Base-by-base conservation (phyloP, 2,888 invertebrate species). In the Sphecodes monilicornis region DNA sequence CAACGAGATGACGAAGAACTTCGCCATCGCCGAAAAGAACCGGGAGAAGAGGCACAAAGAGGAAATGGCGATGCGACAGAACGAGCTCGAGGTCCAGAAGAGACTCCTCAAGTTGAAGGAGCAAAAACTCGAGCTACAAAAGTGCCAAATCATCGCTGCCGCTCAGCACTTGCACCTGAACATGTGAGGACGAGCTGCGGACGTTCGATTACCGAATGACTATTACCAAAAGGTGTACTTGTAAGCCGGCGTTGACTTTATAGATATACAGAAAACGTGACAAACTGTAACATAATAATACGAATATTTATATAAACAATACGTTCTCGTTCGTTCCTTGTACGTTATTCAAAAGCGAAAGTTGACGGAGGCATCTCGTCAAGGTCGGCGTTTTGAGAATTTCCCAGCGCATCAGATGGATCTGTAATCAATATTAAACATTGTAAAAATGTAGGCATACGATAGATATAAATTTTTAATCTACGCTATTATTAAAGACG, bases 1-100 rank as follows among this genome's bases (percentile, higher is more conserved):
- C 1, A 84, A 87, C 0, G 87, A 92, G 70, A 88, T 94, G 32
- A 87, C 84, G 6, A 90, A 87, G 32, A 89, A 88, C 46, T 91
- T 93, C 39, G 88, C 86, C 0, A 11, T 79, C 8, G 87, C 89
- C 0, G 93, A 93, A 71, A 86, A 84, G 46, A 92, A 91, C 72
- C 90, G 86, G 22, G 92, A 93, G 36, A 91, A 89, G 73, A 90
- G 93, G 36, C 93, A 93, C 75, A 86, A 82, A 43, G 93, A 93
- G 77, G 84, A 88, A 75, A 93, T 93, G 91, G 81, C 84, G 0
- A 76, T 92, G 43, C 86, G 89, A 22, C 89, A 91, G 36, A 91
- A 78, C 41, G 89, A 93, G 74, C 80, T 93, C n/a, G 91, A 93
- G 5, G 66, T 93, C 13, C 89, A 91, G 60, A 90, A 85, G 26